Base-by-base conservation (phyloP, 2,888 invertebrate species). In the Sarcophaga subvicina region DNA sequence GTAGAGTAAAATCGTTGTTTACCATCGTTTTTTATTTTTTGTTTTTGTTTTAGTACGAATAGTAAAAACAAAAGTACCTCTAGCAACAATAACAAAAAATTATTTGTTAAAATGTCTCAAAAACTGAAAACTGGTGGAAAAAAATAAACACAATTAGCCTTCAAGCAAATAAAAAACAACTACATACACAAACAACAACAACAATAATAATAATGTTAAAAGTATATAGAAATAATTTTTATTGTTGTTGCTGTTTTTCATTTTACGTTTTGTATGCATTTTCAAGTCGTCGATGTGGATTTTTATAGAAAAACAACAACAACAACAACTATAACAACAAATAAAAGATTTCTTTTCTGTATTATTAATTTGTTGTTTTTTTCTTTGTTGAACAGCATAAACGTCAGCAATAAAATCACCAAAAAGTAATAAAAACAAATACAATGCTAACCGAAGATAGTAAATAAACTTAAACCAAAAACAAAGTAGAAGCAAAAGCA, bases 141-240 rank as follows among this genome's bases (percentile, higher is more conserved):
- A 49, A 54, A 54, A 54, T 5, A 3, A 4, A 70, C 85, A 81
- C 77, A 85, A 85, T 81, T 81, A 85, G 80, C 85, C 80, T 85
- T 85, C 80, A 72, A 73, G 85, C 77, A 54, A 80, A 71, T 25
- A 76, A 47, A 10, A 37, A 37, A 45, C 47, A 62, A n/a, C 63
- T 3, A 62, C 14, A 54, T 27, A 8, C 37, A 8, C 6, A 37
- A 69, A 47, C 63, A 49, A 45, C 80, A 76, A 64, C 47, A 75
- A 70, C 70, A 71, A 25, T 45, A 75, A 47, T 49, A 12, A 72
- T 67, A 63, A 59, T 63, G 11, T 27, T 47, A 66, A 54, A 54
- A 67, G 1, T 62, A n/a, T 22, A 62, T 62, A 62, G 4, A 62
- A 62, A 59, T 59, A 59, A 17, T 59, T 59, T 75, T 12, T 17